Evolutionary conservation across 2,888 invertebrate genomes (phyloP).

Genomic region (Eupithecia pulchellata): DNA sequence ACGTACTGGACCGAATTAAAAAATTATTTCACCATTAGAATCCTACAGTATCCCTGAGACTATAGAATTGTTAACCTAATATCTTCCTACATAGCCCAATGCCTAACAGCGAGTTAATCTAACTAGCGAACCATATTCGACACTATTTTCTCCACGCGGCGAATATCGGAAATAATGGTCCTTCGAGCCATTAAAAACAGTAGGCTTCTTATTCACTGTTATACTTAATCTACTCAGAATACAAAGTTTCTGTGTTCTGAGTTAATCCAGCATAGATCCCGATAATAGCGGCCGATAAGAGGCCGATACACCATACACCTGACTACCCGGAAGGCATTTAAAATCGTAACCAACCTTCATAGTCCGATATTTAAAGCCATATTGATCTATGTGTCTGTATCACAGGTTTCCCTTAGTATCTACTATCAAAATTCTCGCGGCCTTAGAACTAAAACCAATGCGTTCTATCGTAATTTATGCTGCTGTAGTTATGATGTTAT

Average conservation of each 20-base stretch:
- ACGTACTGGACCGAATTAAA: no score
- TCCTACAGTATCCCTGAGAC: no score
- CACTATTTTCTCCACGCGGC: neutral
- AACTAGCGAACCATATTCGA: neutral
- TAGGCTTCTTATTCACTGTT: neutral
- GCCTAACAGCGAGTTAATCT: neutral
- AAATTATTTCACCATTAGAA: no score
- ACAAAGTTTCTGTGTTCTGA: no score
- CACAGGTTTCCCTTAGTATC: no score
- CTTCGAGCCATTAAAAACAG: slow-evolving; percentile 1
- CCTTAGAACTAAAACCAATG: no score
- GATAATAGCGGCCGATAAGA: neutral
- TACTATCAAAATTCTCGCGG: no score
- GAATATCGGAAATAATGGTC: neutral
- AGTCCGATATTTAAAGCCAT: neutral
- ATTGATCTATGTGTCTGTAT: no score
- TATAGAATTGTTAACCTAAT: neutral
- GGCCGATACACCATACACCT: neutral
- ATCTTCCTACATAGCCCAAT: neutral
- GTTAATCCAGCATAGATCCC: neutral
- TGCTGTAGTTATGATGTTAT: no score
- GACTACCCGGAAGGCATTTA: neutral
- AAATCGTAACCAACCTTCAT: neutral
- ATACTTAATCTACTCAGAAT: no score
- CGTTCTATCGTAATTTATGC: no score